Evolutionary conservation across 1,140 invertebrate species (phyloP), one percentile per base, ranked within the genome.

Genomic region (Diachasma alloeum): DNA sequence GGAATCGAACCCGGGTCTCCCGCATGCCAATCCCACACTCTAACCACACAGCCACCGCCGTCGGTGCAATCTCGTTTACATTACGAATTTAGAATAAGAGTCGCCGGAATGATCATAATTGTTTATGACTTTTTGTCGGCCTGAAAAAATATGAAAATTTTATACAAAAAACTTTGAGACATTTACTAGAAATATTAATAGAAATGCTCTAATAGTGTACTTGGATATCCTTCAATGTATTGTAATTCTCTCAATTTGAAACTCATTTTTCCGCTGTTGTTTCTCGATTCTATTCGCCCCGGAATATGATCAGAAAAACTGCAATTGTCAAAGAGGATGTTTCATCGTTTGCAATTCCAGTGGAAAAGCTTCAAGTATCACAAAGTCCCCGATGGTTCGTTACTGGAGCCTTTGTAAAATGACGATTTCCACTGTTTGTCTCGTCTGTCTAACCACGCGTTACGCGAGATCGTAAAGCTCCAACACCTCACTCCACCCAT

Each of bases 361-460:
- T 53, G 17, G 48, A 53, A 53, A 53, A 72, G 70, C 44, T 31
- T 72, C 70, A 36, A 56, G 44, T 72, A 39, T 72, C 70, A 71
- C 69, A 72, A 72, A 72, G 70, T 26, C 39, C 19, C 17, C 8
- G 17, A n/a, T 44, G 67, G 67, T 66, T 66, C 59, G 31, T 66
- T 66, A 66, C 22, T 22, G 17, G 24, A 66, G 15, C 59, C 59
- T 66, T 66, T 66, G 59, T 66, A 66, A 66, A 69, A 69, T 69
- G 39, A 69, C 19, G 67, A 69, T 69, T 66, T 19, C 10, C 17
- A 69, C 17, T 11, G 17, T 26, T 46, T 17, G 39, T 71, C 24
- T 71, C 69, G 46, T 71, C 22, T 71, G 69, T 71, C 69, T 44
- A 66, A 66, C 24, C 59, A 71, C 39, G 69, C 39, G 69, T 71